A percentile compares a stretch with the other conserved stretches of the same genome.
Evolutionary conservation across 2,113 vertebrate species (phyloP).

Genomic region (Haplotaxodon microlepis): DNA sequence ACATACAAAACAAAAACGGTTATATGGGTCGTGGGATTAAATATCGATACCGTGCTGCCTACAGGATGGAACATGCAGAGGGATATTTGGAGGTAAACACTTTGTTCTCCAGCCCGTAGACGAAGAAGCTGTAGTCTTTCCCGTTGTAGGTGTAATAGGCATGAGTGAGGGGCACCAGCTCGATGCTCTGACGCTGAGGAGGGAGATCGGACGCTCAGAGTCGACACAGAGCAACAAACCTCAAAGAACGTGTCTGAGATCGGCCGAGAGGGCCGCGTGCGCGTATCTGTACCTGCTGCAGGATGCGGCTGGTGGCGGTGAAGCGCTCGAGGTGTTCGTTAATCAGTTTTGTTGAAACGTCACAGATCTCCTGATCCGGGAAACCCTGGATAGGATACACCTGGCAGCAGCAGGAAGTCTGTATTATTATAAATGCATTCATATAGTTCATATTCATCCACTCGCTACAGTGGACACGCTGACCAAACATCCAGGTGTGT

Average conservation of each 20-base stretch:
- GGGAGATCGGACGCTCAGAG: not conserved
- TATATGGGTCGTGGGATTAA: not conserved
- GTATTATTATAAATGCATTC: not conserved
- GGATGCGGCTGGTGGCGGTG: conserved; percentile 36
- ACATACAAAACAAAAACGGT: fast-evolving
- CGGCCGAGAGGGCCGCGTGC: not conserved
- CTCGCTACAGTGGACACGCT: not conserved
- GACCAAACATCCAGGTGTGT: not conserved
- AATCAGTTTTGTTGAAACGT: conserved; percentile 46
- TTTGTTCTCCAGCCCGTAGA: conserved; percentile 75
- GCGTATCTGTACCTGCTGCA: conserved; percentile 26
- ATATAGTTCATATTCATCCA: not conserved
- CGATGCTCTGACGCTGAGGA: conserved; percentile 76
- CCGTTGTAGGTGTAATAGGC: conserved; percentile 70
- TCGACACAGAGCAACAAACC: not conserved
- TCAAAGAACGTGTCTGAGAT: not conserved
- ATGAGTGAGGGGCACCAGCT: conserved; percentile 80
- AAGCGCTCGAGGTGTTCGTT: conserved; percentile 52
- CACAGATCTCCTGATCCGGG: conserved; percentile 69
- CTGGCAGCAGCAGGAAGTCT: conserved; percentile 37
- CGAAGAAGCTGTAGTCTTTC: conserved; percentile 68
- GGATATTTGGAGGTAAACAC: conserved; percentile 72
- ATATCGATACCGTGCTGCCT: not conserved
- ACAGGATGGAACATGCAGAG: conserved; percentile 31
- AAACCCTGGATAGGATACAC: conserved; percentile 75